Evolutionary conservation across 2,797 vertebrate species (phyloP).

Genomic region (Rhynchotus rufescens): DNA sequence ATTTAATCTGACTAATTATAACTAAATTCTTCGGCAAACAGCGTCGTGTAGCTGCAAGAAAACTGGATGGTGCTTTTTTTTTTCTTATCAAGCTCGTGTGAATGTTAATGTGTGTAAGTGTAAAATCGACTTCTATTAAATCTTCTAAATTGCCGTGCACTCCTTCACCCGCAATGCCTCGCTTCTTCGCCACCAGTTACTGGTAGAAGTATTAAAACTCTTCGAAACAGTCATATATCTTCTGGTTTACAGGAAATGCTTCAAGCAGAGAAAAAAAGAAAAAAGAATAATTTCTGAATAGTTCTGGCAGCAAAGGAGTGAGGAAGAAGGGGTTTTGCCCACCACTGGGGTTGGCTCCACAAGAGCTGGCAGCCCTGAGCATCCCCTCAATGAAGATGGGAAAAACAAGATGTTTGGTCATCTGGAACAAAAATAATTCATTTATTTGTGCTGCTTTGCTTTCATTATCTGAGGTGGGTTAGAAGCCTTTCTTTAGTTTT

Average conservation of each 20-base stretch:
- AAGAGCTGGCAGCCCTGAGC: background rate
- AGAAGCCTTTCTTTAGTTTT: background rate
- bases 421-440: background rate
- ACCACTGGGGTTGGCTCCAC: background rate
- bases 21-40: conserved; percentile 71
- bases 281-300: background rate
- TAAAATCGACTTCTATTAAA: conserved; percentile 76
- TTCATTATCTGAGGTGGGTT: background rate
- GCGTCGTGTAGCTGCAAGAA: conserved; percentile 42
- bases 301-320: background rate
- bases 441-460: background rate
- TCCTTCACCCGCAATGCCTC: conserved; percentile 53
- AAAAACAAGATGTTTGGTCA: background rate
- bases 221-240: conserved; percentile 59
- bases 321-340: background rate
- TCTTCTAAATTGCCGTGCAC: conserved; percentile 68
- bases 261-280: background rate
- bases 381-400: fast-evolving
- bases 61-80: conserved; percentile 22
- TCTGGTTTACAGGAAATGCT: conserved; percentile 73
- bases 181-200: conserved; percentile 54
- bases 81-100: background rate
- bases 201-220: conserved; percentile 74
- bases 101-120: conserved; percentile 74
- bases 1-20: conserved; percentile 75